Percentiles rank a stretch among this genome's conserved stretches.
Evolutionary conservation across 2,888 invertebrate genomes (phyloP).

Genomic region (Nephrotoma guestfalica): DNA sequence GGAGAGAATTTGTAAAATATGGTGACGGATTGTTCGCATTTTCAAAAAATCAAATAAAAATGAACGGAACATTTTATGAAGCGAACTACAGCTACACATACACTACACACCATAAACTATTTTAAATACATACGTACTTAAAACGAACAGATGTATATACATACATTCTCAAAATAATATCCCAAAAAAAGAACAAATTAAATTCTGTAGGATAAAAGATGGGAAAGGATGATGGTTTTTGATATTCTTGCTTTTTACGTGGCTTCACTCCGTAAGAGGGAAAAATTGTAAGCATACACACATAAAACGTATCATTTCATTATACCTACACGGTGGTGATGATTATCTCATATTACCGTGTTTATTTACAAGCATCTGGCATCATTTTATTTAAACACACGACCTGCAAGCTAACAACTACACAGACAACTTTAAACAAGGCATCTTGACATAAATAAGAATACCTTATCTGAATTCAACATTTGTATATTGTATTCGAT

Average conservation of each 20-base stretch:
- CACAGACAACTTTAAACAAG: background rate
- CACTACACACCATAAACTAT: background rate
- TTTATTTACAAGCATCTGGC: background rate
- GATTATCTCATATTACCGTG: background rate
- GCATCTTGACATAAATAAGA: background rate
- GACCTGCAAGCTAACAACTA: background rate
- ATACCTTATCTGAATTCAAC: background rate
- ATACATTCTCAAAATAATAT: background rate
- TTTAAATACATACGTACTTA: background rate
- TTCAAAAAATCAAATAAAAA: slow-evolving; percentile 1
- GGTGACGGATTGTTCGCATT: slow-evolving; percentile 4
- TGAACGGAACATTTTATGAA: slow-evolving; percentile 1
- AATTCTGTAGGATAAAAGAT: background rate
- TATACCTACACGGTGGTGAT: background rate
- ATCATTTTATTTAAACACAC: background rate
- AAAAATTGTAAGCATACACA: background rate
- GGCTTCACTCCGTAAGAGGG: background rate
- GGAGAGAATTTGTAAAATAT: background rate
- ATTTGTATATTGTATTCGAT: background rate
- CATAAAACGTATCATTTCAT: background rate
- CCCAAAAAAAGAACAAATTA: background rate
- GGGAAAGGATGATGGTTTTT: background rate
- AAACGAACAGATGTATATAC: background rate
- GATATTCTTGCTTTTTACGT: background rate
- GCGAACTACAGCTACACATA: background rate